Conservation (phyloP, 2,888 invertebrate species). For the Erannis defoliaria region DNA sequence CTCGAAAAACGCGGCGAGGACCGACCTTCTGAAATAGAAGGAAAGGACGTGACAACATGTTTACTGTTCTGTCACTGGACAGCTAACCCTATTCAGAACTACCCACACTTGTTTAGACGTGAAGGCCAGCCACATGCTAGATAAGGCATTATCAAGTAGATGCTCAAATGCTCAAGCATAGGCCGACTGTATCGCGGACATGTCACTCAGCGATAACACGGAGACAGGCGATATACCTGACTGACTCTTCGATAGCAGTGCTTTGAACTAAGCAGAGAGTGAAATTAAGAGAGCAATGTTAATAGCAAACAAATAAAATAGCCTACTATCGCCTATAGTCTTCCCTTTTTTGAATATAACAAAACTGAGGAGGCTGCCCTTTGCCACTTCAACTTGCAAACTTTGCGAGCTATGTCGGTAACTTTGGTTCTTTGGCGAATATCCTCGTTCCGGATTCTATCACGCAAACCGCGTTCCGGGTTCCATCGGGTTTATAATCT, state of each 20-base stretch:
- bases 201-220: conserved; percentile 42
- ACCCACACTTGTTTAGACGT: conserved; percentile 21
- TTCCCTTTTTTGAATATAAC: too few species aligned
- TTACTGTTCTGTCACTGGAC: conserved; percentile 4
- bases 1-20: neutral
- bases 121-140: conserved; percentile 25
- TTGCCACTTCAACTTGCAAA: too few species aligned
- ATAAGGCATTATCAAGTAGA: conserved; percentile 36
- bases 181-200: conserved; percentile 36
- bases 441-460: too few species aligned
- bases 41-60: neutral
- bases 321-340: too few species aligned
- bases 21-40: too few species aligned
- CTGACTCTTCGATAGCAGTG: conserved; percentile 39
- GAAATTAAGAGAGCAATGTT: neutral
- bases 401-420: too few species aligned
- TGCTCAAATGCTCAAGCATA: conserved; percentile 36
- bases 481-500: too few species aligned
- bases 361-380: too few species aligned
- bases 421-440: too few species aligned
- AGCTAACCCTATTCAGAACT: conserved; percentile 11
- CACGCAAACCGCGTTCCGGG: too few species aligned
- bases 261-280: conserved; percentile 38
- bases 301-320: neutral
- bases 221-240: conserved; percentile 41